phyloP scores from a whole-genome alignment of 1,140 invertebrate species.

The Artemia franciscana region DNA sequence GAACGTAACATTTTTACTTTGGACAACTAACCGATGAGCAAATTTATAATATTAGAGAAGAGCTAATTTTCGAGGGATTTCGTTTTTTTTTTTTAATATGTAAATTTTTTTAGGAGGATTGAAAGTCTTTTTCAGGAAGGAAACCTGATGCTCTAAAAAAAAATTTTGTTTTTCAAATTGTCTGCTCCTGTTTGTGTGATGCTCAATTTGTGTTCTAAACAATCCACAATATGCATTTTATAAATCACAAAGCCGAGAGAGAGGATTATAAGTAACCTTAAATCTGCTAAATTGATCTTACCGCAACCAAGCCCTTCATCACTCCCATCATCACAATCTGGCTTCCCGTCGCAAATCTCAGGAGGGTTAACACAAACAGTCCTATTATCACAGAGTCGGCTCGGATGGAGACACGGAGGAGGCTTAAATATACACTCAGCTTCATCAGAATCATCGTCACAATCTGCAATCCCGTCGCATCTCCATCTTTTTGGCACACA shows the following conservation, averaged over 20 bases:
- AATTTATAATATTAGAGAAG: no score
- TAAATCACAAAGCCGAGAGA: not conserved
- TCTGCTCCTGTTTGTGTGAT: no score
- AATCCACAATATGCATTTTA: no score
- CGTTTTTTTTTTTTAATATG: no score
- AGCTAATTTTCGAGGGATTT: no score
- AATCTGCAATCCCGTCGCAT: conserved; percentile 37
- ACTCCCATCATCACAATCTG: conserved; percentile 43
- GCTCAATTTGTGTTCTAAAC: no score
- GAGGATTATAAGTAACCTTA: not conserved
- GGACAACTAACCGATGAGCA: no score
- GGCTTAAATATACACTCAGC: conserved; percentile 5
- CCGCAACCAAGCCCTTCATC: conserved; percentile 57
- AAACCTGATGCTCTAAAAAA: no score
- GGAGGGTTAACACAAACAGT: conserved; percentile 35
- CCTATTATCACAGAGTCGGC: conserved; percentile 34
- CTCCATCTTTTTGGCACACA: conserved; percentile 35
- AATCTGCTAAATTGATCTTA: conserved; percentile 17
- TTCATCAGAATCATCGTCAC: conserved; percentile 41
- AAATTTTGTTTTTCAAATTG: no score
- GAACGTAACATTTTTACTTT: no score
- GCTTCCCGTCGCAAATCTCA: conserved; percentile 36
- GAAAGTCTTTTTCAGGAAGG: no score
- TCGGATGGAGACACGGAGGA: conserved; percentile 30
- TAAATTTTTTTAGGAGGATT: no score